These are phyloP conservation scores for Cryptus armator DNA, from an alignment of 2,888 invertebrate species.

Conservation along the genomic window DNA sequence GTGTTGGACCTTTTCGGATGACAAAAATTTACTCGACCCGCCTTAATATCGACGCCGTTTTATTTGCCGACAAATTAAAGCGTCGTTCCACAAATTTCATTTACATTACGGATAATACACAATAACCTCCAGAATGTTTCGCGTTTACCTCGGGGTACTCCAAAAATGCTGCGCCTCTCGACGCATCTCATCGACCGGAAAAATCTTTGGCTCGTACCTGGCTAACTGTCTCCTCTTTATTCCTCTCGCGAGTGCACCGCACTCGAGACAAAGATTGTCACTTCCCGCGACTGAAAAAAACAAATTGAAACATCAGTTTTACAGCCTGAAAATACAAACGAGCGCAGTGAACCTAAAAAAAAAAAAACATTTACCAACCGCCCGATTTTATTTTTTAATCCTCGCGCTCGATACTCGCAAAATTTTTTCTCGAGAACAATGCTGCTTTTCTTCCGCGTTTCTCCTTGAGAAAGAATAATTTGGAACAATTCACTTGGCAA, in stretches of 20 bases:
- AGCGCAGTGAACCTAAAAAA: neutral
- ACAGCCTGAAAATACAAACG: neutral
- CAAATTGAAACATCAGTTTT: neutral
- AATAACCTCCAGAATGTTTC: neutral
- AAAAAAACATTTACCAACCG: neutral
- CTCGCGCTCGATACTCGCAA: too few species aligned
- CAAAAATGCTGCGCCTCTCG: constrained; percentile 9
- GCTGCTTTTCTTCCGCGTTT: neutral
- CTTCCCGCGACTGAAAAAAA: neutral
- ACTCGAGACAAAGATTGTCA: neutral
- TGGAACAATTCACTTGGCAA: neutral
- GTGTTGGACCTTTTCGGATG: too few species aligned
- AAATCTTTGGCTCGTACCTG: neutral
- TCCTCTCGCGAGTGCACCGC: neutral
- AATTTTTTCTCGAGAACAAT: too few species aligned
- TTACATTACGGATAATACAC: too few species aligned
- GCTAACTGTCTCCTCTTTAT: neutral
- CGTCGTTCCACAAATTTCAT: neutral
- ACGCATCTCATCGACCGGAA: constrained; percentile 19
- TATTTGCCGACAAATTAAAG: too few species aligned
- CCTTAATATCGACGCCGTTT: too few species aligned
- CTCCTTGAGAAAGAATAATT: neutral
- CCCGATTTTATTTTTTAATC: neutral
- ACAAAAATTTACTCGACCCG: too few species aligned
- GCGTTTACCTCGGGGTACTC: constrained; percentile 9